Evolutionary conservation across 2,113 vertebrate species (phyloP).

Genomic region (Menura novaehollandiae): DNA sequence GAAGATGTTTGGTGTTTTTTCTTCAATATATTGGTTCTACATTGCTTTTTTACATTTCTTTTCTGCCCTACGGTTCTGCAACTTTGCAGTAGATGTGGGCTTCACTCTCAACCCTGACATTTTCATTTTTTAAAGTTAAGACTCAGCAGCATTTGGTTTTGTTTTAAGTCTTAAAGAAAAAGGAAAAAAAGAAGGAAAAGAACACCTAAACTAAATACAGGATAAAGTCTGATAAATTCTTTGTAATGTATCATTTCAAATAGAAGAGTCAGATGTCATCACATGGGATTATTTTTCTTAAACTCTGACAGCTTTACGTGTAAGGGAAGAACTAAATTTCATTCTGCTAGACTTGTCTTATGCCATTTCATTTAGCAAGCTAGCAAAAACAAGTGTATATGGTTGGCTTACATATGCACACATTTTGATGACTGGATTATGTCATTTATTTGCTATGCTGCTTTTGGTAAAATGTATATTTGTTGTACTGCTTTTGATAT

Average conservation of each 20-base stretch:
- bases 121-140: not conserved
- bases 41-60: not conserved
- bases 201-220: not conserved
- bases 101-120: not conserved
- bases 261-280: not conserved
- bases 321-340: conserved; percentile 12
- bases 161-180: not conserved
- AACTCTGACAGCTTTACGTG: conserved; percentile 22
- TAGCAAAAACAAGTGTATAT: not conserved
- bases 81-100: not conserved
- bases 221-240: conserved; percentile 1
- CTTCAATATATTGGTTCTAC: not conserved
- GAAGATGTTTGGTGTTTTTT: not conserved
- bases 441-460: not conserved
- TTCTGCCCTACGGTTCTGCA: not conserved
- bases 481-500: conserved; percentile 8
- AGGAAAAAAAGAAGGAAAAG: not conserved
- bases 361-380: conserved; percentile 32
- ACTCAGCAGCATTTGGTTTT: conserved; percentile 26
- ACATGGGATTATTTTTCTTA: conserved; percentile 25
- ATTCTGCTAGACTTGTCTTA: not conserved
- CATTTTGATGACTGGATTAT: not conserved
- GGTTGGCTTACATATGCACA: not conserved
- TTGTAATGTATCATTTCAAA: conserved; percentile 31
- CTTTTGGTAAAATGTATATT: not conserved